phyloP scores from a whole-genome alignment of 2,888 invertebrate genomes.

The Amorpha juglandis region DNA sequence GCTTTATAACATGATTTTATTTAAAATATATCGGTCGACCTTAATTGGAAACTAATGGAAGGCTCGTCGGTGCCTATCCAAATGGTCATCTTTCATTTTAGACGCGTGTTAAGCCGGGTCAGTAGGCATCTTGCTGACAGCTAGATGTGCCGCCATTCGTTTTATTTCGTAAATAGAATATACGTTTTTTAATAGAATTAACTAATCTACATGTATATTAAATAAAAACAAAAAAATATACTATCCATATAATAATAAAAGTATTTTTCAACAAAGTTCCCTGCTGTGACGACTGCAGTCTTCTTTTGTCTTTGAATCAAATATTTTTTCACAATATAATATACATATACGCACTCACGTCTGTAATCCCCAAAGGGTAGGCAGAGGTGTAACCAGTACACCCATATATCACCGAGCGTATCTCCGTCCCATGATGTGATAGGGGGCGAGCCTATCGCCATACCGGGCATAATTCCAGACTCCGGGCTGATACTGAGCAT shows the following conservation, averaged over 20 bases:
- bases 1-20: conserved; percentile 11
- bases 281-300: conserved; percentile 40
- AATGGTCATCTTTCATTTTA: conserved; percentile 25
- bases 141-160: conserved; percentile 20
- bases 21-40: conserved; percentile 11
- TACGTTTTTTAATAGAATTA: no score
- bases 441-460: no score
- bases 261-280: conserved; percentile 33
- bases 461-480: no score
- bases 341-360: no score
- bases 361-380: no score
- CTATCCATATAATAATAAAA: conserved; percentile 20
- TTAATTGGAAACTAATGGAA: conserved; percentile 22
- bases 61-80: conserved; percentile 5
- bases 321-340: conserved; percentile 27
- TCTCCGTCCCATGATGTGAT: no score
- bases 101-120: conserved; percentile 12
- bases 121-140: conserved; percentile 13
- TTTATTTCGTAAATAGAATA: background rate
- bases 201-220: no score
- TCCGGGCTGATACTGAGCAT: no score
- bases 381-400: no score
- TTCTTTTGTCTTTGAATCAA: conserved; percentile 32
- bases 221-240: background rate
- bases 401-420: no score